Evolutionary conservation across 2,888 invertebrate species (phyloP).

Genomic region (Sesia bembeciformis): DNA sequence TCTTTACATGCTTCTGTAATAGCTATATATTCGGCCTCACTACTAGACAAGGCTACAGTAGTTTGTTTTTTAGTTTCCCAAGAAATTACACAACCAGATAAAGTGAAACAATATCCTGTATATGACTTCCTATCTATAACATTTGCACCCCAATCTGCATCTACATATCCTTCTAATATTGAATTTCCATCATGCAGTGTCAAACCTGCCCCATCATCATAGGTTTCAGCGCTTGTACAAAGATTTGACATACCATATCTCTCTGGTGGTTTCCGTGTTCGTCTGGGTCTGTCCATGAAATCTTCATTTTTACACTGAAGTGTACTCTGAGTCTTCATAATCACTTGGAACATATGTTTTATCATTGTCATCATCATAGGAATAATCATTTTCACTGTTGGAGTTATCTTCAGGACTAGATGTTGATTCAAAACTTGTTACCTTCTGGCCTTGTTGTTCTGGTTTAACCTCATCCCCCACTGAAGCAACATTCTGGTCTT

Average conservation of each 20-base stretch:
- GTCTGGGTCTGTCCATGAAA: background rate
- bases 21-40: too few species aligned
- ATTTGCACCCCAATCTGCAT: too few species aligned
- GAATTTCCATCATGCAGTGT: background rate
- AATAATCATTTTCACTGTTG: background rate
- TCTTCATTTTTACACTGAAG: background rate
- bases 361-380: slow-evolving; percentile 1
- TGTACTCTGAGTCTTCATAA: slow-evolving; percentile 1
- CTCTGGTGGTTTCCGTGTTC: too few species aligned
- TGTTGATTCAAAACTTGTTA: background rate
- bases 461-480: too few species aligned
- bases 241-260: slow-evolving; percentile 1
- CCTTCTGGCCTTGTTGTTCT: background rate
- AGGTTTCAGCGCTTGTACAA: background rate
- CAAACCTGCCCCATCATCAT: slow-evolving; percentile 1
- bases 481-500: too few species aligned
- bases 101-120: too few species aligned
- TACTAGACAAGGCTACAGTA: too few species aligned
- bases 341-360: slow-evolving; percentile 1
- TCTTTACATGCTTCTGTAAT: too few species aligned
- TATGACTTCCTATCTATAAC: too few species aligned
- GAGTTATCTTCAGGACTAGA: background rate
- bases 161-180: too few species aligned
- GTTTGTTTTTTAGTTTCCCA: too few species aligned
- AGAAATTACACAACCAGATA: too few species aligned